Conservation (phyloP, 2,113 vertebrate genomes). For the Pristiophorus japonicus region DNA sequence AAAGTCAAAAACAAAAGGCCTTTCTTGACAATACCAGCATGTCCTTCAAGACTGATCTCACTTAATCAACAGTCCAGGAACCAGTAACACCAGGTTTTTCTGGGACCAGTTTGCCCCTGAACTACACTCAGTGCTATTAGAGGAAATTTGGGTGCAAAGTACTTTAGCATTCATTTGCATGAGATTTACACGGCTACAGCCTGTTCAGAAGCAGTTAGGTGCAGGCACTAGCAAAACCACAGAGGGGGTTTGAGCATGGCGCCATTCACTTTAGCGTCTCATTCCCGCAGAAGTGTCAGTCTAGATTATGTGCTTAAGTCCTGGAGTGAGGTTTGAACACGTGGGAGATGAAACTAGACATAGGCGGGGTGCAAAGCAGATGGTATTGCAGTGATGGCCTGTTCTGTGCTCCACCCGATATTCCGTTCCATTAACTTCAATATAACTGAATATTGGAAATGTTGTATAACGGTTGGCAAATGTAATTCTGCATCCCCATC, state of each 20-base stretch:
- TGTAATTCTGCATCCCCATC: neutral
- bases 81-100: neutral
- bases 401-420: neutral
- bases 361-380: neutral
- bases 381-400: neutral
- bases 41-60: neutral
- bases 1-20: neutral
- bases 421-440: neutral
- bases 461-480: no score
- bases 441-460: neutral
- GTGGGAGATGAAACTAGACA: neutral
- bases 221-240: neutral
- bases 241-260: neutral
- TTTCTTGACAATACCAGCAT: neutral
- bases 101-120: neutral
- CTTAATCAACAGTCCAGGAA: neutral
- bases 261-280: neutral
- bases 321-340: neutral
- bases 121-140: neutral
- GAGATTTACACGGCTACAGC: neutral
- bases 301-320: neutral
- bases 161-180: neutral
- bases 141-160: neutral
- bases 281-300: neutral
- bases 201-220: neutral